Evolutionary conservation across 2,113 vertebrate genomes (phyloP).

Genomic region (Glaucomys volans): DNA sequence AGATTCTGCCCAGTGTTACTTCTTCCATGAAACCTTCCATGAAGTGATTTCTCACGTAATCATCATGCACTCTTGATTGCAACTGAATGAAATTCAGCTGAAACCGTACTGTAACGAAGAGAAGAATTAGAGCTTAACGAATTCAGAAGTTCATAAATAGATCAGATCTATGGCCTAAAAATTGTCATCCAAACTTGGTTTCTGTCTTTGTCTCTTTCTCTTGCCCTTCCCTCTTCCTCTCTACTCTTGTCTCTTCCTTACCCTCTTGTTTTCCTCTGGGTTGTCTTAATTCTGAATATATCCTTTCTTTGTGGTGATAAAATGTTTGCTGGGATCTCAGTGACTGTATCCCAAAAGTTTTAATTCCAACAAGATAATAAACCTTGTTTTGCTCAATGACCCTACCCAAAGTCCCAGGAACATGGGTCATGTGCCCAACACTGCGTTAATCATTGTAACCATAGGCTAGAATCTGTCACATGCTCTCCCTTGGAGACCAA

Average conservation of each 20-base stretch:
- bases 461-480: background rate
- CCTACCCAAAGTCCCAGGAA: background rate
- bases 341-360: background rate
- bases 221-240: no score
- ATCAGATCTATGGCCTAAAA: background rate
- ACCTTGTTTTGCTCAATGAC: background rate
- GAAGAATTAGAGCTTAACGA: background rate
- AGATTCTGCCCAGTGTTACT: background rate
- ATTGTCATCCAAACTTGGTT: background rate
- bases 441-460: background rate
- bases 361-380: background rate
- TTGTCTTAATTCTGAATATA: background rate
- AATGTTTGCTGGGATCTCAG: background rate
- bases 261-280: background rate
- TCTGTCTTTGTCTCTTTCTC: background rate
- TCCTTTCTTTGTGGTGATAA: background rate
- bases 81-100: background rate
- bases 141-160: background rate
- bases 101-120: background rate
- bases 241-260: fast-evolving
- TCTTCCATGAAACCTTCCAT: background rate
- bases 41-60: background rate
- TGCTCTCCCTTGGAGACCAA: background rate
- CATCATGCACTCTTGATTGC: background rate
- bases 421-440: background rate